These are phyloP conservation scores for Hoplostethus atlanticus DNA, from an alignment of 2,797 vertebrate species.

Conservation along the genomic window DNA sequence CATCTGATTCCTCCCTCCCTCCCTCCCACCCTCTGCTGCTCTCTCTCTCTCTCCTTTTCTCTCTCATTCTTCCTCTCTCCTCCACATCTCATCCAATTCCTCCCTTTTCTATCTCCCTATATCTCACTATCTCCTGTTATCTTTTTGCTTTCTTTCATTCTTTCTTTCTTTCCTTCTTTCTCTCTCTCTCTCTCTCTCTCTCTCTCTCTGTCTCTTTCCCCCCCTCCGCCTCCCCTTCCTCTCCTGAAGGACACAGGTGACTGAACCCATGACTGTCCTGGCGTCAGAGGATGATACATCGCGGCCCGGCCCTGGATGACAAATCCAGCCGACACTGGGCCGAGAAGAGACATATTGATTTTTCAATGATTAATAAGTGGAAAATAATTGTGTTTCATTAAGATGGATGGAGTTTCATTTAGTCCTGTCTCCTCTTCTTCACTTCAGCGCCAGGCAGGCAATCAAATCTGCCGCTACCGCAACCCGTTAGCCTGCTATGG, in stretches of 20 bases:
- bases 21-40: slow-evolving; percentile 5
- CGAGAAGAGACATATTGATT: slow-evolving; percentile 99
- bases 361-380: slow-evolving; percentile 99
- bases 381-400: slow-evolving; percentile 99
- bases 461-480: slow-evolving; percentile 92
- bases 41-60: background rate
- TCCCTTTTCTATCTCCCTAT: background rate
- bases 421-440: slow-evolving; percentile 96
- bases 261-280: slow-evolving; percentile 96
- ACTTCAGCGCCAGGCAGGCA: slow-evolving; percentile 95
- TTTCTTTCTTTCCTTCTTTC: slow-evolving; percentile 22
- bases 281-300: slow-evolving; percentile 94
- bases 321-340: slow-evolving; percentile 95
- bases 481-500: slow-evolving; percentile 94
- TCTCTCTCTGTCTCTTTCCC: slow-evolving; percentile 14
- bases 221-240: slow-evolving; percentile 74
- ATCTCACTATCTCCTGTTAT: background rate
- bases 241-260: slow-evolving; percentile 95
- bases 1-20: slow-evolving; percentile 7
- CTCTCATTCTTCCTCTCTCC: background rate
- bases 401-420: slow-evolving; percentile 99
- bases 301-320: slow-evolving; percentile 92
- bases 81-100: background rate
- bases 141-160: slow-evolving; percentile 14
- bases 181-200: slow-evolving; percentile 77